A percentile compares a stretch with the other conserved stretches of the same genome.
Conservation (phyloP, 2,888 invertebrate genomes). For the Xestoiulus laeticollis region DNA sequence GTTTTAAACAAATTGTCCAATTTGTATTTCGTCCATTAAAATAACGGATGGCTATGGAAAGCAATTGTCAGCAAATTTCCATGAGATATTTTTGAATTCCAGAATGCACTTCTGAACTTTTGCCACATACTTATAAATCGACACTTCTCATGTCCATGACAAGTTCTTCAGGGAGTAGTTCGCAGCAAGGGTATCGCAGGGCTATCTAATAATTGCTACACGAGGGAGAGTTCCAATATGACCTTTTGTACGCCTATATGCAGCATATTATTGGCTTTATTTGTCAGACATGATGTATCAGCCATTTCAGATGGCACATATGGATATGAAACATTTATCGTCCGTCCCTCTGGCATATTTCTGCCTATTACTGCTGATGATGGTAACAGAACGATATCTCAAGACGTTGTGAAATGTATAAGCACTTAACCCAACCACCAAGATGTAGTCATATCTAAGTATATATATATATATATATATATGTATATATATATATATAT, state of each 20-base stretch:
- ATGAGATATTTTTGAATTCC: background rate
- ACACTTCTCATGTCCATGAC: background rate
- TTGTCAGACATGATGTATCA: slow-evolving; percentile 37
- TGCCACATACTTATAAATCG: too few relatives aligned
- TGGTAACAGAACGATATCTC: background rate
- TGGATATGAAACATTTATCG: slow-evolving; percentile 12
- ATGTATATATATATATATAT: too few relatives aligned
- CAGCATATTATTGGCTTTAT: slow-evolving; percentile 30
- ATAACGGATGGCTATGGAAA: background rate
- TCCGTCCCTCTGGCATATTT: slow-evolving; percentile 2
- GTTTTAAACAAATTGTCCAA: too few relatives aligned
- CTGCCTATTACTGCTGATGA: slow-evolving; percentile 21
- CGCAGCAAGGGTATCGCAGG: background rate
- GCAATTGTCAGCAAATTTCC: background rate
- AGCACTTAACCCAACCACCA: background rate
- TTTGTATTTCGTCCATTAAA: too few relatives aligned
- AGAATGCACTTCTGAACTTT: background rate
- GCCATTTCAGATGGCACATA: background rate
- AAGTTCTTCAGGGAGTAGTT: slow-evolving; percentile 25
- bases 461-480: too few relatives aligned
- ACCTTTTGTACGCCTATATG: slow-evolving; percentile 12
- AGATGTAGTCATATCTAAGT: too few relatives aligned
- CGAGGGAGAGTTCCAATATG: slow-evolving; percentile 19
- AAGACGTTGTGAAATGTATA: background rate
- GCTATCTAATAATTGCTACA: background rate